Percentiles rank a stretch among this genome's conserved stretches.
These are phyloP conservation scores for Megastigmus dorsalis DNA, from an alignment of 2,888 invertebrate species.

Conservation along the genomic window DNA sequence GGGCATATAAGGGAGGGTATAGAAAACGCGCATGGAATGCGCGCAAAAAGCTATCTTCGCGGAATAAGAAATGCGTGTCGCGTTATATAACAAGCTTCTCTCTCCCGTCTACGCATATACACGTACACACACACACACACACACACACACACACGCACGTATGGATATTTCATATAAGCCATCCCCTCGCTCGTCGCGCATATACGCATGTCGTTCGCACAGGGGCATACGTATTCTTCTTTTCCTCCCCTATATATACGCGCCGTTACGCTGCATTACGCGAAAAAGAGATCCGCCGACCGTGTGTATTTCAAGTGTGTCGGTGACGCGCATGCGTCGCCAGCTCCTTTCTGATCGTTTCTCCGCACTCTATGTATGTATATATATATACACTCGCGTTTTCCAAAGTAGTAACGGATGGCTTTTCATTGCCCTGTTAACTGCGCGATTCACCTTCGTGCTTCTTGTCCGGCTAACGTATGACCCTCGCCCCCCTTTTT, in stretches of 20 bases:
- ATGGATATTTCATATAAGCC: slow-evolving; percentile 25
- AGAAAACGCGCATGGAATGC: slow-evolving; percentile 26
- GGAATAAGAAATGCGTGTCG: slow-evolving; percentile 32
- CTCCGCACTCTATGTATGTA: too few species aligned
- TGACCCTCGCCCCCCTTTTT: not conserved
- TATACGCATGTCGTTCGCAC: not conserved
- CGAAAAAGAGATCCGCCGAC: slow-evolving; percentile 1
- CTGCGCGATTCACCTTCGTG: not conserved
- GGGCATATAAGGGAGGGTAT: not conserved
- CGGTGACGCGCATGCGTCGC: too few species aligned
- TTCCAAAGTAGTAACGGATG: not conserved
- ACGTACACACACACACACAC: not conserved
- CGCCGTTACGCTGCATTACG: slow-evolving; percentile 19
- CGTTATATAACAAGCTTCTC: slow-evolving; percentile 17
- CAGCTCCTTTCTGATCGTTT: too few species aligned
- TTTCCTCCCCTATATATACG: not conserved
- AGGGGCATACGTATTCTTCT: not conserved
- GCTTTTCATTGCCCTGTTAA: slow-evolving; percentile 38
- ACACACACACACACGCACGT: not conserved
- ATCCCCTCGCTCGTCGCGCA: not conserved
- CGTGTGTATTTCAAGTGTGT: too few species aligned
- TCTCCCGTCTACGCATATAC: not conserved
- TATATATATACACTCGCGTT: not conserved
- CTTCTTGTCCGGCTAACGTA: not conserved
- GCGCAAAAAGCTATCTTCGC: slow-evolving; percentile 28